Evolutionary conservation across 2,797 vertebrate genomes (phyloP), one percentile per base, ranked within the genome.

Genomic region (Enteromius afrohamiltoni): DNA sequence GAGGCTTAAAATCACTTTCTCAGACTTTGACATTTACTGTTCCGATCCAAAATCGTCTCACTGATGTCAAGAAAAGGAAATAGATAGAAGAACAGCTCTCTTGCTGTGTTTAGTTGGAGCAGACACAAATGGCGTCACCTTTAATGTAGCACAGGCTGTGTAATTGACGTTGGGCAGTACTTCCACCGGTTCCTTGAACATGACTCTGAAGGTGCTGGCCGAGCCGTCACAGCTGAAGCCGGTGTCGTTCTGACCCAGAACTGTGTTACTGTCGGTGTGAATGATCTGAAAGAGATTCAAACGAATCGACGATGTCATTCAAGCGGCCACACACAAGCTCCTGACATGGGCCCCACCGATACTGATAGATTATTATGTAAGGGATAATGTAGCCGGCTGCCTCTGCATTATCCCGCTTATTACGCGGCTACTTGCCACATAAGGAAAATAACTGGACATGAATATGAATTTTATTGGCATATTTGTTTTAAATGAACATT

Each of bases 111-210:
- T 29, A 10, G 42, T 49, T 49, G 29, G 5, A 49, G 69, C 70
- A 73, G 45, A 2, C 17, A 9, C 23, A 16, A 2, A 5, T 0
- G 2, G 1, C 1, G 89, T 91, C 88, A 99, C 97, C 94, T 98
- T 98, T 69, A 99, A 89, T 0, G 97, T 99, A 21, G 97, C 96
- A 14, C 97, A 98, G 49, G 97, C 97, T 4, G 97, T 98, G 93
- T 99, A 99, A 93, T 96, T 98, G 82, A 98, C 96, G 0, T 97
- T 98, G 88, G 98, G 97, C 82, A 98, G 91, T 68, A 99, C 97
- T 90, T 99, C 98, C 88, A 99, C 95, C 3, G 97, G 97, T 71
- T 99, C 97, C 90, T 98, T 99, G 90, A 99, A 99, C 98, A 99
- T 99, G 84, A 99, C 98, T 92, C 98, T 95, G 94, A 99, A 99